Evolutionary conservation across 2,797 vertebrate species (phyloP), one percentile per base, ranked within the genome.

Genomic region (Anguilla megastoma): DNA sequence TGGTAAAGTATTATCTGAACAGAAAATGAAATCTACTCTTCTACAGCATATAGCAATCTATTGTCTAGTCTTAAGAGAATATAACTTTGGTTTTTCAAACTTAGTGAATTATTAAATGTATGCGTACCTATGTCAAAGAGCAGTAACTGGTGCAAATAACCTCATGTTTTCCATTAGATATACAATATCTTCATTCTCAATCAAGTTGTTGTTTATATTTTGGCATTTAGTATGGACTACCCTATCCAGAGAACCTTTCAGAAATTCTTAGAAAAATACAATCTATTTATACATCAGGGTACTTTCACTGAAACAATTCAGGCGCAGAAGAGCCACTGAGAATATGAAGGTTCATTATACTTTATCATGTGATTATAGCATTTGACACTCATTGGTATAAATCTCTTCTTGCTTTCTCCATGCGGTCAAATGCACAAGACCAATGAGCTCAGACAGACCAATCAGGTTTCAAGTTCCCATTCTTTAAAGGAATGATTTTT

Each of bases 401-500:
- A 21, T 18, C 21, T 14, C 14, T 33, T 27, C 2, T 33, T 56
- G 12, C 45, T 56, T 1, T 56, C 52, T 30, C 10, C 3, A 30
- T 45, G 52, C 14, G 10, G 14, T 21, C 18, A 84, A 58, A 36
- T 27, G 9, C 3, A 58, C 80, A 16, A 21, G 41, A 33, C 58
- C 45, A n/a, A 41, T 87, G 76, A 87, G 52, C 10, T 87, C 86
- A 66, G 58, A 87, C 5, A n/a, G 58, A 85, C 30, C 50, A 85
- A 60, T 56, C 10, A 16, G 8, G 2, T 30, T 18, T 52, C 18
- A 60, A 66, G 79, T 30, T 84, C 58, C 41, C 60, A n/a, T 85
- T 58, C 87, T 41, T 60, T 85, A 76, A 76, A 52, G 33, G 0
- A 27, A 24, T 45, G 27, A 41, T 9, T n/a, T 4, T 48, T 76